Evolutionary conservation across 2,797 vertebrate species (phyloP), one percentile per base, ranked within the genome.

Genomic region (Nannoperca australis): DNA sequence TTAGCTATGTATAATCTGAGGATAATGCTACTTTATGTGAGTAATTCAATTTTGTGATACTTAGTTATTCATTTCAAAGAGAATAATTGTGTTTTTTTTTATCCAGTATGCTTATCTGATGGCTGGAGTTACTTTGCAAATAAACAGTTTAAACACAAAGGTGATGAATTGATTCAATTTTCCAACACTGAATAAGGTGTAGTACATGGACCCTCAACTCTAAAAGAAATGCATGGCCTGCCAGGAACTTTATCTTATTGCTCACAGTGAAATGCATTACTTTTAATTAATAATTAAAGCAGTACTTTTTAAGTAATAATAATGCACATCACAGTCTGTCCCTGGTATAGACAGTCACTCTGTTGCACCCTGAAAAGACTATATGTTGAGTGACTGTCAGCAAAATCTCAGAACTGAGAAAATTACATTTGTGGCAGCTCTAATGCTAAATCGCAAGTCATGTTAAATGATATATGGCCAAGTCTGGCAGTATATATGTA

Each of bases 381-480:
- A 12, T 40, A 18, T 70, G 56, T 61, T 62, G 40, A 87, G 51
- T 71, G 70, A 68, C 72, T 42, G 67, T 73, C 30, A 53, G 49
- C 61, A 73, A 83, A 71, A 85, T 79, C 73, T 63, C 22, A 56
- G 22, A 63, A 20, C 9, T 32, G 64, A 45, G 44, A 75, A 87
- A 83, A 83, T 69, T 67, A 83, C 65, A 84, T 84, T 56, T 82
- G 73, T 67, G 36, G 61, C 61, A 30, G 85, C 78, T 64, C n/a
- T 74, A 69, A 75, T 71, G 64, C 51, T 82, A 70, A 87, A 82
- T 54, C 74, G 51, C 45, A 40, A 78, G 67, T 61, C 56, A 53
- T 81, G 22, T 34, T 50, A 76, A 81, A 81, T 81, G 51, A 81
- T 79, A 36, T 61, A 71, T 62, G 55, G 72, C 71, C 10, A 34